Base-by-base conservation (phyloP, 2,888 invertebrate genomes). In the Boloria selene region DNA sequence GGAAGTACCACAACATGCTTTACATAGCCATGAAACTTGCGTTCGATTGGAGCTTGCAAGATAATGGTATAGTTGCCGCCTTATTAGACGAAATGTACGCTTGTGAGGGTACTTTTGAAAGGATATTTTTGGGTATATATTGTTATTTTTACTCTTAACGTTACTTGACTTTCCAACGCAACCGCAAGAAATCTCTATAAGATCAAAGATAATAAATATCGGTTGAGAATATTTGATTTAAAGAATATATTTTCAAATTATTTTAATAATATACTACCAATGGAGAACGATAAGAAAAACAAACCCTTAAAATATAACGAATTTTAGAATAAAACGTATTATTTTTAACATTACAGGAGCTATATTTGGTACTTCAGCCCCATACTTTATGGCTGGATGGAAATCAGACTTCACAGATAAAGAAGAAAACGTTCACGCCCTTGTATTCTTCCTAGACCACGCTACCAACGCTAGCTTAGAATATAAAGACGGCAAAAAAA, bases 381-480 rank as follows among this genome's bases (percentile, higher is more conserved):
- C 97, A 0, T 95, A 96, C 77, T 96, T 96, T 73, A 90, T 97
- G 71, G 96, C 96, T 0, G 97, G 97, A 4, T 97, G 97, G 97
- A 96, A 96, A 78, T 96, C 97, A 72, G 97, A 97, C 83, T 97
- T 96, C 78, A 93, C 93, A 72, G 94, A 94, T 78, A 93, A 95
- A 81, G 95, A 96, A 78, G 97, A 97, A 78, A 96, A 96, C 75
- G 87, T 96, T 0, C 93, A 95, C 67, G 97, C 96, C 0, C 83
- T 96, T 74, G 94, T 95, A 0, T 97, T 95, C 81, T 97, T 96
- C 82, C 79, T 97, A 73, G 94, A 96, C 77, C 96, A 97, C 79
- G 96, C 97, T 0, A 94, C 94, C 2, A 93, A 93, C 64, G 94
- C 94, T 0, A 93, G 90, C 71, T 87, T 96, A 55, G 93, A 94